Evolutionary conservation across 2,797 vertebrate species (phyloP), one percentile per base, ranked within the genome.

Genomic region (Macropus fuliginosus): DNA sequence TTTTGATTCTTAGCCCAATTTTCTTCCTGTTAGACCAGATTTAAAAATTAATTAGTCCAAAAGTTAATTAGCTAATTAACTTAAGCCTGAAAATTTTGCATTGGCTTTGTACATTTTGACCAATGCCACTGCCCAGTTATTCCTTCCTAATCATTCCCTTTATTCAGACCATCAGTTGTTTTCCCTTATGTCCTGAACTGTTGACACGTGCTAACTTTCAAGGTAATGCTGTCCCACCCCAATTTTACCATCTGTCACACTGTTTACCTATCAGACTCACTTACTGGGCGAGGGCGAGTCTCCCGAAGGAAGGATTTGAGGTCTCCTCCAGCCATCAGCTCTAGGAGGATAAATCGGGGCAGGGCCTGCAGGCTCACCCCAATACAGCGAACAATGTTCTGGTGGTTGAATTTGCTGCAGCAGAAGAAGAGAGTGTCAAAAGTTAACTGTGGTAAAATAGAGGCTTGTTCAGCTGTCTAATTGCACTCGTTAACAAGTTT

Each of bases 321-420:
- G 98, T 99, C 99, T 97, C 99, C 99, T 74, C 99, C 99, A 0
- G 99, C 98, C 99, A 99, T 99, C 92, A 99, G 99, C 98, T 99
- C 99, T 97, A 99, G 98, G 97, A 99, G 98, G 98, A 99, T 99
- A 97, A 99, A 99, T 59, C 99, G 99, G 55, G 99, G 99, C 98
- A 99, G 98, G 5, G 99, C 99, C 97, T 99, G 99, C 96, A 99
- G 98, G 95, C 99, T 99, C 97, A 99, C 99, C 8, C 99, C 99
- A 0, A 99, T 99, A 16, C 99, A 99, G 14, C 99, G 99, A 96
- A 99, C 99, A 0, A 99, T 99, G 98, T 99, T 99, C 99, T 99
- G 99, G 98, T 99, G 99, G 98, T 99, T 99, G 99, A 99, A 99
- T 98, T 99, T 99, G 98, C 99, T 99, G 99, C 93, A 95, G 97